These are phyloP conservation scores for Myotis myotis DNA, from an alignment of 2,797 vertebrate species.

Conservation along the genomic window DNA sequence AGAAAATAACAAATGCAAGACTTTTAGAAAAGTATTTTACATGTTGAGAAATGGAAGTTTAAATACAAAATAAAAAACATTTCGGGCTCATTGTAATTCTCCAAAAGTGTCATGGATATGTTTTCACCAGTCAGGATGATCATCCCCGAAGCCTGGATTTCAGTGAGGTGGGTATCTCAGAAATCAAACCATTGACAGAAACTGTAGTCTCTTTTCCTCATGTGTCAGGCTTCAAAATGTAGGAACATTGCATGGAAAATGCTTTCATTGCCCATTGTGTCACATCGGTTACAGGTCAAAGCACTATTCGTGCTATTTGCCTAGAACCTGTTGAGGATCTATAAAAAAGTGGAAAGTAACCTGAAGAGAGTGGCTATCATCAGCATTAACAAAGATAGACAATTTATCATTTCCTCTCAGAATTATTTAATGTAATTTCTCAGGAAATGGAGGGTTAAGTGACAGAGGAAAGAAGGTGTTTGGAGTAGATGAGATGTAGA, in stretches of 20 bases:
- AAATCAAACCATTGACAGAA: background rate
- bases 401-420: background rate
- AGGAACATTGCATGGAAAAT: background rate
- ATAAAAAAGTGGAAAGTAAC: constrained; percentile 13
- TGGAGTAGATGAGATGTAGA: background rate
- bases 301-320: constrained; percentile 5
- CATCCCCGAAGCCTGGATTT: background rate
- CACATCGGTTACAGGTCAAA: background rate
- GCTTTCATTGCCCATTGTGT: background rate
- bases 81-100: background rate
- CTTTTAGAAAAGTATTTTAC: constrained; percentile 28
- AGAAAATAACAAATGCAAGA: background rate
- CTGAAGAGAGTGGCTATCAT: background rate
- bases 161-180: background rate
- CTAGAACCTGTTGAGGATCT: background rate
- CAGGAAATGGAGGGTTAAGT: background rate
- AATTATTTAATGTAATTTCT: constrained; percentile 15
- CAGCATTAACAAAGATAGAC: background rate
- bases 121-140: background rate
- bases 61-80: constrained; percentile 1
- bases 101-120: background rate
- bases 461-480: background rate
- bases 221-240: background rate
- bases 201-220: background rate
- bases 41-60: constrained; percentile 1